Conservation (phyloP, 1,140 invertebrate genomes). For the Rhyzopertha dominica region DNA sequence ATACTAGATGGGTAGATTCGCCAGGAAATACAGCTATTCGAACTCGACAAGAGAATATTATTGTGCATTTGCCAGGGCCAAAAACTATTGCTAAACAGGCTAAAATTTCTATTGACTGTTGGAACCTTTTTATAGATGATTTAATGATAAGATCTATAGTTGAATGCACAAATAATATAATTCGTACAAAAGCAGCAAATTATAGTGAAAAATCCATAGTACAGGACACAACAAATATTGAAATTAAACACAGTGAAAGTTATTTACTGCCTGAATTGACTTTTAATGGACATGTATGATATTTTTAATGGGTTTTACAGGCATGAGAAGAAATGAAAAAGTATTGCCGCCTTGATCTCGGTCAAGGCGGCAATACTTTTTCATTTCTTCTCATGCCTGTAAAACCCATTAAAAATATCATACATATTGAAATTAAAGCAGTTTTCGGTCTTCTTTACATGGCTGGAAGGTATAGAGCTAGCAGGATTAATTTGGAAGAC, state of each 20-base stretch:
- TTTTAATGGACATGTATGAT: no score
- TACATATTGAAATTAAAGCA: constrained; percentile 15
- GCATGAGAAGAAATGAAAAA: no score
- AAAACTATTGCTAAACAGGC: background rate
- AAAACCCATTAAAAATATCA: no score
- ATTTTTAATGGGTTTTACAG: no score
- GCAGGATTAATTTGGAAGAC: constrained; percentile 30
- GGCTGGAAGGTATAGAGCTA: constrained; percentile 28
- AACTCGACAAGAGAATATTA: constrained; percentile 4
- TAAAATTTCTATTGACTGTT: no score
- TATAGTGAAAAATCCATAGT: background rate
- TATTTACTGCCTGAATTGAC: constrained; percentile 9
- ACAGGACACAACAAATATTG: background rate
- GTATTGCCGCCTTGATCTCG: no score
- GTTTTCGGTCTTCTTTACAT: constrained; percentile 23
- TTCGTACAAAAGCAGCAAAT: background rate
- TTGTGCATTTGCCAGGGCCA: background rate
- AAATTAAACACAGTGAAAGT: constrained; percentile 1
- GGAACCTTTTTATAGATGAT: constrained; percentile 1
- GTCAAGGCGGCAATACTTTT: no score
- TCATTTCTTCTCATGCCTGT: no score
- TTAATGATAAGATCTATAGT: background rate
- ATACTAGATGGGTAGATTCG: background rate
- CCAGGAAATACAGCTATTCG: background rate
- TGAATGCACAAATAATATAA: constrained; percentile 1